These are phyloP conservation scores for Terrapene triunguis DNA, from an alignment of 2,113 vertebrate species.

Conservation along the genomic window DNA sequence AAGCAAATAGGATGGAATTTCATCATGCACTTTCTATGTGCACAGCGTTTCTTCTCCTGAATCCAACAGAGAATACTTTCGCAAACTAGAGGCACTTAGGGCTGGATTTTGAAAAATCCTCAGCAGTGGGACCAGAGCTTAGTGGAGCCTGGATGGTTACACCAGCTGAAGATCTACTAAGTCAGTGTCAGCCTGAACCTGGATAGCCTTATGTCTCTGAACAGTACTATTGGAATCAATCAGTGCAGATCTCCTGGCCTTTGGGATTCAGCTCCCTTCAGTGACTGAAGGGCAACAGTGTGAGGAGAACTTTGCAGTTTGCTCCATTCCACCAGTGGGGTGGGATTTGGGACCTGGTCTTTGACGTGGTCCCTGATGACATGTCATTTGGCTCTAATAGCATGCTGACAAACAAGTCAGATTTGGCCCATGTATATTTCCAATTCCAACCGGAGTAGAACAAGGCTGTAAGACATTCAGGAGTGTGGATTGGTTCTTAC, in stretches of 20 bases:
- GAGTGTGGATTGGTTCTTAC: not conserved
- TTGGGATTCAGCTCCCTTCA: not conserved
- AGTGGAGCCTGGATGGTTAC: not conserved
- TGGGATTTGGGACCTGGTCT: not conserved
- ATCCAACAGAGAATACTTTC: not conserved
- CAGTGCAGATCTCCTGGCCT: not conserved
- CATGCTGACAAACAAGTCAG: not conserved
- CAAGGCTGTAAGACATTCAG: not conserved
- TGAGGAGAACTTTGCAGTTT: not conserved
- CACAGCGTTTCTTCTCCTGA: not conserved
- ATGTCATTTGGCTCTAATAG: not conserved
- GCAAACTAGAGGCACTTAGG: not conserved
- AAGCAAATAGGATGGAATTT: not conserved
- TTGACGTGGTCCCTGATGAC: not conserved
- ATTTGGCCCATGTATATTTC: not conserved
- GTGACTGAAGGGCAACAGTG: not conserved
- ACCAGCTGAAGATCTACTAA: not conserved
- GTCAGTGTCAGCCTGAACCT: not conserved
- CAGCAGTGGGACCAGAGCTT: not conserved
- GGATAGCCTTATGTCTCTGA: not conserved
- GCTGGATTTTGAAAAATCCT: not conserved
- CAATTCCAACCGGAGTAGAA: not conserved
- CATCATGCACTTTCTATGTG: accelerated
- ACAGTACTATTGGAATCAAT: not conserved
- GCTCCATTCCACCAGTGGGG: not conserved